Conservation (phyloP, 2,797 vertebrate species). For the Phalanger gymnotis region DNA sequence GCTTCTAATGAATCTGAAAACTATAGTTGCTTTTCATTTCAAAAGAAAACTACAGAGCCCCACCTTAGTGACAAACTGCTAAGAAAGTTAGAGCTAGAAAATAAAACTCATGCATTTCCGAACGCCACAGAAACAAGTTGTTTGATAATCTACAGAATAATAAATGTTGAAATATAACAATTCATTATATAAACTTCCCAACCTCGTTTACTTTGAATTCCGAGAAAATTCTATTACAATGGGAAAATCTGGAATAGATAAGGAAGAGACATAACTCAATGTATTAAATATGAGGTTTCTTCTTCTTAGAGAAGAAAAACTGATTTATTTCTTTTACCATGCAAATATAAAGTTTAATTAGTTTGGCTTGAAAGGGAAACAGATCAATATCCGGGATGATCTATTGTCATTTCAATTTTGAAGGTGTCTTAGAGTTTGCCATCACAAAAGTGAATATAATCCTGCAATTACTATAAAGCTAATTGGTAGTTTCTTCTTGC, state of each 20-base stretch:
- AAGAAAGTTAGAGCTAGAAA: not conserved
- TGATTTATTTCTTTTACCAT: not conserved
- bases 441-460: conserved; percentile 59
- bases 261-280: too few species aligned
- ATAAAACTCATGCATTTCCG: not conserved
- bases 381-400: conserved; percentile 64
- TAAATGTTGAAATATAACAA: not conserved
- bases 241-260: not conserved
- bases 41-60: conserved; percentile 33
- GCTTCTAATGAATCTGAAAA: conserved; percentile 67
- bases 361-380: conserved; percentile 74
- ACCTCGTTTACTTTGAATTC: not conserved
- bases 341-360: conserved; percentile 76
- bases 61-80: not conserved
- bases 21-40: conserved; percentile 38
- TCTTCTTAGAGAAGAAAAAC: conserved; percentile 24
- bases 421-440: conserved; percentile 52
- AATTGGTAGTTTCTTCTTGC: conserved; percentile 77
- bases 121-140: not conserved
- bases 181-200: not conserved
- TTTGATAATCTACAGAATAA: not conserved
- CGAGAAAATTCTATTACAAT: not conserved
- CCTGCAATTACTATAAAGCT: conserved; percentile 72
- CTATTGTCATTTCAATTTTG: conserved; percentile 58
- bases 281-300: rapidly evolving